Conservation (phyloP, 1,140 invertebrate species). For the Drosophila virilis region DNA sequence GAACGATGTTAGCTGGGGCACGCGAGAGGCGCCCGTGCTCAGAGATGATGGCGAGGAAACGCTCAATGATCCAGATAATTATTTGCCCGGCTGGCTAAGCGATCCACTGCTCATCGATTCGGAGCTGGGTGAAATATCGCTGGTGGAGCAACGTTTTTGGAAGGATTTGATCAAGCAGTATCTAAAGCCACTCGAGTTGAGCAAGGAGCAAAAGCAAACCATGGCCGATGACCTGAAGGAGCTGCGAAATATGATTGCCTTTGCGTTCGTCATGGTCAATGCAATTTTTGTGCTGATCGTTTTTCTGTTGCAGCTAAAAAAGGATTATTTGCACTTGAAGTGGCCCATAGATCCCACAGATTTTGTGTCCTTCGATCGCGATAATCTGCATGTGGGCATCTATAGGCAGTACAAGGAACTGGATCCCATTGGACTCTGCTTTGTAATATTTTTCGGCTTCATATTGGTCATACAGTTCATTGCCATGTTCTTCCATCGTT, state of each 20-base stretch:
- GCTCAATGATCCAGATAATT: constrained; percentile 36
- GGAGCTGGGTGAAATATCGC: constrained; percentile 87
- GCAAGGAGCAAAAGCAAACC: constrained; percentile 86
- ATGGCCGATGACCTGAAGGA: constrained; percentile 87
- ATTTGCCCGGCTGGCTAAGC: constrained; percentile 89
- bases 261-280: constrained; percentile 94
- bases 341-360: constrained; percentile 89
- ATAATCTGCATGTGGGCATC: constrained; percentile 84
- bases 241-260: constrained; percentile 89
- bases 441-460: constrained; percentile 90
- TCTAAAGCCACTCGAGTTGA: constrained; percentile 88
- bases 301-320: constrained; percentile 91
- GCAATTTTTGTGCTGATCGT: constrained; percentile 92
- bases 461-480: constrained; percentile 91
- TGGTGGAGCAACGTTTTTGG: constrained; percentile 90
- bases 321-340: constrained; percentile 88
- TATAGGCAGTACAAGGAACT: constrained; percentile 87
- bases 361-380: constrained; percentile 87
- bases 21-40: constrained; percentile 88
- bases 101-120: constrained; percentile 88
- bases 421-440: constrained; percentile 91
- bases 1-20: constrained; percentile 96
- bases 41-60: constrained; percentile 48
- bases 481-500: constrained; percentile 93
- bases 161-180: constrained; percentile 90